A percentile compares a stretch with the other conserved stretches of the same genome.
These are phyloP conservation scores for Imbricaverruca yamaguchii DNA, from an alignment of 2,888 invertebrate genomes.

Conservation along the genomic window DNA sequence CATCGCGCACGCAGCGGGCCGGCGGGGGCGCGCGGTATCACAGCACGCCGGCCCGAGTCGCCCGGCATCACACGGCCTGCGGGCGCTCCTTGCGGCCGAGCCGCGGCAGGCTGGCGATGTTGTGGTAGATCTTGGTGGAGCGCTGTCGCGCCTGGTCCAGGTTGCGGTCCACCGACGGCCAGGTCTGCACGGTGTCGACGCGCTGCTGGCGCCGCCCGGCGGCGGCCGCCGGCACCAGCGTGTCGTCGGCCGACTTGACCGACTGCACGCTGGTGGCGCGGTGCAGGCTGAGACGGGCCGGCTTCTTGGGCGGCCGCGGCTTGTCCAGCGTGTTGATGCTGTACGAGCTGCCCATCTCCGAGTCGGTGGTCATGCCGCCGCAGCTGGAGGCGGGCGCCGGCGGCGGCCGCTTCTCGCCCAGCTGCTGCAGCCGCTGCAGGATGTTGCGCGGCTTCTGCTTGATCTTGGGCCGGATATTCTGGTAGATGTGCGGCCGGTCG, in stretches of 20 bases:
- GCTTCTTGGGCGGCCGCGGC: slow-evolving; percentile 78
- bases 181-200: slow-evolving; percentile 24
- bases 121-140: neutral
- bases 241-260: neutral
- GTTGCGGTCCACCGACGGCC: slow-evolving; percentile 29
- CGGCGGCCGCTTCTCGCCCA: neutral
- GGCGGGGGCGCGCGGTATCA: too few species aligned
- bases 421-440: slow-evolving; percentile 16
- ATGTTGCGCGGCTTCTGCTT: slow-evolving; percentile 9
- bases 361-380: slow-evolving; percentile 5
- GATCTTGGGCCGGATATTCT: slow-evolving; percentile 13
- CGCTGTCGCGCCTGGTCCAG: slow-evolving; percentile 9
- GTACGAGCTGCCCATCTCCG: slow-evolving; percentile 1
- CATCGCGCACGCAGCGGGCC: too few species aligned
- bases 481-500: slow-evolving; percentile 3
- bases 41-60: too few species aligned
- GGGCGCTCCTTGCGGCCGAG: neutral
- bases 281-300: slow-evolving; percentile 69
- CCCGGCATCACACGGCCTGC: neutral
- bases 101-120: slow-evolving; percentile 2
- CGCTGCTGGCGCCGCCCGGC: neutral
- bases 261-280: slow-evolving; percentile 58
- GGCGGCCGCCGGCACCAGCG: neutral
- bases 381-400: neutral
- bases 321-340: slow-evolving; percentile 8